Percentiles rank a stretch among this genome's conserved stretches.
phyloP scores from a whole-genome alignment of 2,797 vertebrate species.

The Gobionotothen gibberifrons region DNA sequence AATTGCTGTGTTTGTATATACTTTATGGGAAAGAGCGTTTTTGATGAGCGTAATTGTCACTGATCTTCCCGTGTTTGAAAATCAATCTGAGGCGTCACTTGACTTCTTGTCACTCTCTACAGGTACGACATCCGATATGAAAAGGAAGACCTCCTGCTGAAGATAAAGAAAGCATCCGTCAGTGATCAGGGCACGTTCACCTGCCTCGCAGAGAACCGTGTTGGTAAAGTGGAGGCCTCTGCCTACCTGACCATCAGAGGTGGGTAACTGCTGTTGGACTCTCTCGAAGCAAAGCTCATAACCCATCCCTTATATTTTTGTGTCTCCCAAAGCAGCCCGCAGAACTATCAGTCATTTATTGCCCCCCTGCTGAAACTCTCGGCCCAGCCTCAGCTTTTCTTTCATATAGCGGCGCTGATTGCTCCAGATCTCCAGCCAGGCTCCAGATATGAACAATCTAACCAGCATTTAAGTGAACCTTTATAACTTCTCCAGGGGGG shows the following conservation, averaged over 20 bases:
- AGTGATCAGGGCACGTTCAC: conserved; percentile 92
- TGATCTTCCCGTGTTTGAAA: conserved; percentile 20
- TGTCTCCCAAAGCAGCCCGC: conserved; percentile 60
- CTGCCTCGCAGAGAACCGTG: conserved; percentile 94
- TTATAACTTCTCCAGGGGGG: conserved; percentile 62
- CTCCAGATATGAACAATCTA: conserved; percentile 73
- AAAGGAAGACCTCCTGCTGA: conserved; percentile 92
- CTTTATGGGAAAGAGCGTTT: conserved; percentile 9
- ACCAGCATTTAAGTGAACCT: conserved; percentile 65
- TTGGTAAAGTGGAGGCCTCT: conserved; percentile 93
- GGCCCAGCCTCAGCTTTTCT: conserved; percentile 59
- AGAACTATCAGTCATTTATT: conserved; percentile 75
- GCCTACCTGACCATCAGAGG: conserved; percentile 95
- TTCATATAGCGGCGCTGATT: conserved; percentile 74
- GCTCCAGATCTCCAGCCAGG: conserved; percentile 67
- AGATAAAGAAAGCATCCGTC: conserved; percentile 91
- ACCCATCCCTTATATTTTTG: conserved; percentile 46
- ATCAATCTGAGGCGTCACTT: conserved; percentile 1
- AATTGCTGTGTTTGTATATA: conserved; percentile 27
- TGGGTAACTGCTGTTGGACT: conserved; percentile 77
- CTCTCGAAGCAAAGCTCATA: conserved; percentile 56
- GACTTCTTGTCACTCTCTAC: conserved; percentile 27
- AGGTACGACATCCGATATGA: conserved; percentile 94
- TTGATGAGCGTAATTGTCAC: conserved; percentile 16
- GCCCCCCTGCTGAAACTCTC: conserved; percentile 68